Evolutionary conservation across 1,140 invertebrate species (phyloP).

Genomic region (Mactra quadrangularis): DNA sequence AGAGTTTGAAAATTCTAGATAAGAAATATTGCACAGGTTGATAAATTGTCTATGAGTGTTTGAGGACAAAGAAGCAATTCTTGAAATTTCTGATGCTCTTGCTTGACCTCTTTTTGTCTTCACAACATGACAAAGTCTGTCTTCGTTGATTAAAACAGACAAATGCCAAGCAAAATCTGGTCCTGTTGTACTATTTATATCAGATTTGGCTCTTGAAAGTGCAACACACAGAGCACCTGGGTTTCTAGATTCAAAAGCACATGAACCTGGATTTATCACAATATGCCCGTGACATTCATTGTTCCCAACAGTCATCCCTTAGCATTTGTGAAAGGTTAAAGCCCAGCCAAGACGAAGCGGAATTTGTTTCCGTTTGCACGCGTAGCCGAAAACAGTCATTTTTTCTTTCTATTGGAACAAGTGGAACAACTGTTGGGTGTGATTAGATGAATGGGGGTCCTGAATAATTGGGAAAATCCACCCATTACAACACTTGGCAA

Average conservation of each 20-base stretch:
- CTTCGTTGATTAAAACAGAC: slow-evolving; percentile 31
- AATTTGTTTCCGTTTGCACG: slow-evolving; percentile 65
- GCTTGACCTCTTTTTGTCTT: slow-evolving; percentile 24
- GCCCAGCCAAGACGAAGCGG: slow-evolving; percentile 63
- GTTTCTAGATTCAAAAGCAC: slow-evolving; percentile 58
- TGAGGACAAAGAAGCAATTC: no score
- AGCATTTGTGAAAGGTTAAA: slow-evolving; percentile 61
- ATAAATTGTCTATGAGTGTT: no score
- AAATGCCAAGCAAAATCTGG: slow-evolving; percentile 61
- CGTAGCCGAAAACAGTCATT: slow-evolving; percentile 48
- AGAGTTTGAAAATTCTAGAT: no score
- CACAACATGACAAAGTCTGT: slow-evolving; percentile 30
- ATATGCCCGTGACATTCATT: slow-evolving; percentile 58
- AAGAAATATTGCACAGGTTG: no score
- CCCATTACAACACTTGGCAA: slow-evolving; percentile 53
- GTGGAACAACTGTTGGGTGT: slow-evolving; percentile 33
- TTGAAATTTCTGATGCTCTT: slow-evolving; percentile 19
- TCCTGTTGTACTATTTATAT: background rate
- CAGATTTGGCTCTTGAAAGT: slow-evolving; percentile 56
- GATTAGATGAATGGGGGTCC: slow-evolving; percentile 41
- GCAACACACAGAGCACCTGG: slow-evolving; percentile 63
- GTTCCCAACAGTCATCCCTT: slow-evolving; percentile 64
- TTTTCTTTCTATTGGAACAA: slow-evolving; percentile 37
- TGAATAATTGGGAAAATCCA: slow-evolving; percentile 47
- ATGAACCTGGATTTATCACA: slow-evolving; percentile 62